Conservation (phyloP, 2,797 vertebrate genomes). For the Clamator glandarius region DNA sequence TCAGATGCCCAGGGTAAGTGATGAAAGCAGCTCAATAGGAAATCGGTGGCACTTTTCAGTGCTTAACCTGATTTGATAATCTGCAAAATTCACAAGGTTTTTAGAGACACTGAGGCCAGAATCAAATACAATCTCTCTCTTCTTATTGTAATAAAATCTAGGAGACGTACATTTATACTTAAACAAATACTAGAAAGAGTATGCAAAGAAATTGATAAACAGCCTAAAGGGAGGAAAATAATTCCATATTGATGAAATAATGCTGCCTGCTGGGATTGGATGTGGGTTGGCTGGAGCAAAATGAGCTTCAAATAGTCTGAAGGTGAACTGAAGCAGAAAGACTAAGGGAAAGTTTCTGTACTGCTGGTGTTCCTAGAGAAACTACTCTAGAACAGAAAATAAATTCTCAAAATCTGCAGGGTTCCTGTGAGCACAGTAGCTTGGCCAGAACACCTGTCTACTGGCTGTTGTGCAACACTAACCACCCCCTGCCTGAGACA, state of each 20-base stretch:
- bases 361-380: not conserved
- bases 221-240: not conserved
- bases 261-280: not conserved
- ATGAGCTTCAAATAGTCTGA: not conserved
- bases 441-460: not conserved
- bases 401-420: not conserved
- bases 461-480: not conserved
- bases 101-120: not conserved
- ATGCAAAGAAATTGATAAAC: not conserved
- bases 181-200: not conserved
- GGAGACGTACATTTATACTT: not conserved
- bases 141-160: not conserved
- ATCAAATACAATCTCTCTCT: not conserved
- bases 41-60: not conserved
- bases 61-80: not conserved
- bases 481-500: accelerated
- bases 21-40: not conserved
- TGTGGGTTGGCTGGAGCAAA: not conserved
- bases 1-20: not conserved
- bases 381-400: not conserved
- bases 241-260: not conserved
- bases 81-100: not conserved
- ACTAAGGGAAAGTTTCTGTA: not conserved
- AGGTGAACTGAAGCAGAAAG: not conserved
- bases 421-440: accelerated